Evolutionary conservation across 2,888 invertebrate genomes (phyloP).

Genomic region (Drosophila parthenogenetica): DNA sequence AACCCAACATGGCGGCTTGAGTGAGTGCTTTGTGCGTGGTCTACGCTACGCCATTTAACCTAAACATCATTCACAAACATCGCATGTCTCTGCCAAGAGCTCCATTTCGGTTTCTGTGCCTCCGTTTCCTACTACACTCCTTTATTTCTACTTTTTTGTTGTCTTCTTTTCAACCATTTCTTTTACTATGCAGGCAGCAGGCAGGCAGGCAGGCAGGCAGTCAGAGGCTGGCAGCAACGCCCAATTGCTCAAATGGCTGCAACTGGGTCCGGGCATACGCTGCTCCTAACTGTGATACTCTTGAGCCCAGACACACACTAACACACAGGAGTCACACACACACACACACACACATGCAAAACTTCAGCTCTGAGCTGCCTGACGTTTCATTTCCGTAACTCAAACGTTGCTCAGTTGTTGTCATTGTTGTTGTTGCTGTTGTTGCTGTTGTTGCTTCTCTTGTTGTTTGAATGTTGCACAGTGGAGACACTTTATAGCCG

Average conservation of each 20-base stretch:
- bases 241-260: slow-evolving; percentile 65
- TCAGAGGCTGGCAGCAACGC: slow-evolving; percentile 32
- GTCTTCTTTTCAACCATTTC: slow-evolving; percentile 12
- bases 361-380: slow-evolving; percentile 29
- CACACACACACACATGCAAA: slow-evolving; percentile 5
- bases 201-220: slow-evolving; percentile 16
- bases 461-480: slow-evolving; percentile 30
- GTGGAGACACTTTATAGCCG: slow-evolving; percentile 72
- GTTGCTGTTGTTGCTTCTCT: slow-evolving; percentile 24
- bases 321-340: slow-evolving; percentile 5
- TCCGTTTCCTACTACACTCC: neutral
- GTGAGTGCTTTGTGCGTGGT: slow-evolving; percentile 29
- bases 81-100: slow-evolving; percentile 52
- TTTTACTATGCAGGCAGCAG: slow-evolving; percentile 26
- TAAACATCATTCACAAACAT: slow-evolving; percentile 71
- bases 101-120: slow-evolving; percentile 7
- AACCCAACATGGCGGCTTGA: slow-evolving; percentile 37
- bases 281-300: slow-evolving; percentile 39
- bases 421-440: slow-evolving; percentile 31
- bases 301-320: slow-evolving; percentile 37
- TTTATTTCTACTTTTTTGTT: neutral
- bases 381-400: slow-evolving; percentile 82
- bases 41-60: slow-evolving; percentile 65
- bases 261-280: slow-evolving; percentile 33
- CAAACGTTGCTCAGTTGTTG: slow-evolving; percentile 67